phyloP scores from a whole-genome alignment of 2,113 vertebrate genomes.

The Solea solea region DNA sequence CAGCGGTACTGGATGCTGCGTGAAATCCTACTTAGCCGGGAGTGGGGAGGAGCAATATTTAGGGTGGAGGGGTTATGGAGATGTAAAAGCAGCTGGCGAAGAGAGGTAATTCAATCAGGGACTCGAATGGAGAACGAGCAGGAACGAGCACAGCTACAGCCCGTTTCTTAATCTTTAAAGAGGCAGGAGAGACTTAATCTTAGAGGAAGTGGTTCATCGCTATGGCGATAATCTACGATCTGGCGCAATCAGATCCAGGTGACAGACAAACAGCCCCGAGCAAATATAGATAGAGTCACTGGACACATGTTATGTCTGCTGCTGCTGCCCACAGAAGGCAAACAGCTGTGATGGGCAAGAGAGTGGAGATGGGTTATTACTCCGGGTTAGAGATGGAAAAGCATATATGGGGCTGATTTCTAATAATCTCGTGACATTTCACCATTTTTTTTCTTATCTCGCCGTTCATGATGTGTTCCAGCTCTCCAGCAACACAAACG shows the following conservation, averaged over 20 bases:
- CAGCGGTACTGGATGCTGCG: slow-evolving; percentile 30
- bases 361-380: background rate
- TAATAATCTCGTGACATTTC: background rate
- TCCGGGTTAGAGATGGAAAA: background rate
- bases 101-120: background rate
- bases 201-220: slow-evolving; percentile 15
- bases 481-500: no score
- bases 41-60: slow-evolving; percentile 25
- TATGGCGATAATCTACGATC: slow-evolving; percentile 49
- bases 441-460: background rate
- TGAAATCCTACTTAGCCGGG: slow-evolving; percentile 55
- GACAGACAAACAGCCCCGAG: slow-evolving; percentile 47
- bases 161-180: background rate
- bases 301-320: slow-evolving; percentile 19
- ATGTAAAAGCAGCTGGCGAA: background rate
- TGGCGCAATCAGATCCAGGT: slow-evolving; percentile 55
- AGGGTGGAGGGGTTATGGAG: background rate
- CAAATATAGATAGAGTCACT: slow-evolving; percentile 32
- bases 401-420: no score
- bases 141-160: background rate
- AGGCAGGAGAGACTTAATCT: slow-evolving; percentile 13
- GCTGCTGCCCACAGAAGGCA: slow-evolving; percentile 10
- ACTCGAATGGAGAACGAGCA: background rate
- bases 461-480: no score
- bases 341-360: slow-evolving; percentile 3